These are phyloP conservation scores for Ruditapes philippinarum DNA, from an alignment of 1,140 invertebrate genomes.

Conservation along the genomic window DNA sequence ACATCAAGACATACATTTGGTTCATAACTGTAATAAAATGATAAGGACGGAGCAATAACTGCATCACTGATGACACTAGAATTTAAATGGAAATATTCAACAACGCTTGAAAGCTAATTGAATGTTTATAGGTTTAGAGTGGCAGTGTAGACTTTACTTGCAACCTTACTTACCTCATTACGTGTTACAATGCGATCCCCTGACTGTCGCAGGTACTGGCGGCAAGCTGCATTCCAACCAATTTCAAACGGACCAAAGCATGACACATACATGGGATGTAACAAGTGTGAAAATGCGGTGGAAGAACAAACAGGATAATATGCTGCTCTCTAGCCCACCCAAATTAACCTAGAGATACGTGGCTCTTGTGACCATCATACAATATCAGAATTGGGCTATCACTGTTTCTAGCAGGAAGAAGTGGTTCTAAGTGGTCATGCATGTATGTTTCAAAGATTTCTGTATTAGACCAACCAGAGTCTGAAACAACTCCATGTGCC, in stretches of 20 bases:
- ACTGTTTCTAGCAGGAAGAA: too few species aligned
- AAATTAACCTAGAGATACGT: neutral
- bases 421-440: neutral
- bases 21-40: too few species aligned
- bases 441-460: conserved; percentile 1
- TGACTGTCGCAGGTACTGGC: neutral
- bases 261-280: conserved; percentile 23
- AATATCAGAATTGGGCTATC: neutral
- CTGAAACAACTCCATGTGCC: neutral
- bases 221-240: conserved; percentile 18
- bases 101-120: neutral
- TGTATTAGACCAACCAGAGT: conserved; percentile 15
- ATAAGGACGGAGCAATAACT: too few species aligned
- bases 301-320: neutral
- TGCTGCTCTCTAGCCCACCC: conserved; percentile 22
- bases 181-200: neutral
- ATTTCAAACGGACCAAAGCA: conserved; percentile 2
- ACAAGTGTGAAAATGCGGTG: too few species aligned
- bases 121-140: too few species aligned
- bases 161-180: neutral
- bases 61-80: too few species aligned
- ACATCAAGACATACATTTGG: too few species aligned
- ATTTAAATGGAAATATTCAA: too few species aligned
- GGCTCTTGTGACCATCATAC: too few species aligned
- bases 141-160: neutral